These are phyloP conservation scores for Campylomormyrus tamandua DNA, from an alignment of 2,113 vertebrate species.

Conservation along the genomic window DNA sequence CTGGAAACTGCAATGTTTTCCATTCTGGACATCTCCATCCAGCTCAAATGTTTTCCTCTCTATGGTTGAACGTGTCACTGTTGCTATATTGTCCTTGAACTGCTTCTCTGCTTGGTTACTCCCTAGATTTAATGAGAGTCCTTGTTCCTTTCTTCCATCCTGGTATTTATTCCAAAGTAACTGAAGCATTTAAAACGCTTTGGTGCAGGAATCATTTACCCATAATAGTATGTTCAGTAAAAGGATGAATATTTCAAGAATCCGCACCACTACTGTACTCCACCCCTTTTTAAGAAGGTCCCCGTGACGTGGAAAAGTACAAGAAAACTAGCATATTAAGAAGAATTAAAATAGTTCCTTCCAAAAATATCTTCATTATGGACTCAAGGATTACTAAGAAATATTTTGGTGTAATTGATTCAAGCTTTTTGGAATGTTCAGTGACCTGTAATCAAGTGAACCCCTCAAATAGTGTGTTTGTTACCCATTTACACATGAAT, in stretches of 20 bases:
- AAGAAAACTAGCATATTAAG: not conserved
- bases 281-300: not conserved
- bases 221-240: not conserved
- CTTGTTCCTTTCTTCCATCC: not conserved
- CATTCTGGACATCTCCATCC: not conserved
- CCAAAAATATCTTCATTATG: not conserved
- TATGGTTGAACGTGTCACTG: not conserved
- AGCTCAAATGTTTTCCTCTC: not conserved
- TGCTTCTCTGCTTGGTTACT: not conserved
- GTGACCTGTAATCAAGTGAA: not conserved
- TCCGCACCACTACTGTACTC: not conserved
- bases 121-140: not conserved
- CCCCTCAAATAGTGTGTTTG: not conserved
- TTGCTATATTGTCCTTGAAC: not conserved
- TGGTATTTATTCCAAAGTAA: constrained; percentile 10
- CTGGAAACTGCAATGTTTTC: not conserved
- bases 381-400: not conserved
- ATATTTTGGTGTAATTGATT: not conserved
- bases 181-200: constrained; percentile 4
- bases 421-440: not conserved
- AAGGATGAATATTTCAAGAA: not conserved
- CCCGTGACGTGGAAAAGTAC: not conserved
- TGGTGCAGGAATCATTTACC: constrained; percentile 9
- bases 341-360: not conserved
- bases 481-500: not conserved